These are phyloP conservation scores for Thinocorus orbignyianus DNA, from an alignment of 2,113 vertebrate species.

Conservation along the genomic window DNA sequence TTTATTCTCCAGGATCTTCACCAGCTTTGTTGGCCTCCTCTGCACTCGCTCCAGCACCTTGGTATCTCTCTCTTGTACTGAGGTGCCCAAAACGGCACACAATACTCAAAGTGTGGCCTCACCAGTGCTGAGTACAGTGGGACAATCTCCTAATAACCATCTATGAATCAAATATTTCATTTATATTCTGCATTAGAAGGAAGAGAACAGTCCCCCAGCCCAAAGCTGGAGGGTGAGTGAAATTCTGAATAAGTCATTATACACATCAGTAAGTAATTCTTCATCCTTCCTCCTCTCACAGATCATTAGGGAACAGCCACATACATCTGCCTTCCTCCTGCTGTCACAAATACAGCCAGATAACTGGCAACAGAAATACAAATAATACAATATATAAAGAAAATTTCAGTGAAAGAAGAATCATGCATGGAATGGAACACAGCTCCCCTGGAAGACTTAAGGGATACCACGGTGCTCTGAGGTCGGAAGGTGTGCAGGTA, in stretches of 20 bases:
- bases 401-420: not conserved
- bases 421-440: not conserved
- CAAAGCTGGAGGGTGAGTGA: not conserved
- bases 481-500: too few species aligned
- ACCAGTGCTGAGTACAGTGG: too few species aligned
- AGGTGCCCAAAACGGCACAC: too few species aligned
- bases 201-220: not conserved
- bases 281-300: not conserved
- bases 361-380: not conserved
- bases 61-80: too few species aligned
- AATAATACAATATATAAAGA: not conserved
- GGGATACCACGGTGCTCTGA: rapidly evolving
- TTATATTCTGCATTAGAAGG: not conserved
- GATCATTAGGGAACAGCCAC: not conserved
- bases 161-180: rapidly evolving
- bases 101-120: too few species aligned
- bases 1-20: too few species aligned
- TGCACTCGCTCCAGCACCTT: too few species aligned
- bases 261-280: rapidly evolving
- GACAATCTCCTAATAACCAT: not conserved
- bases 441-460: too few species aligned
- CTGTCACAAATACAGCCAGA: not conserved
- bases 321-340: not conserved
- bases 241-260: not conserved
- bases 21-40: too few species aligned